These are phyloP conservation scores for Bruchidius siliquastri DNA, from an alignment of 2,888 invertebrate genomes.

Conservation along the genomic window DNA sequence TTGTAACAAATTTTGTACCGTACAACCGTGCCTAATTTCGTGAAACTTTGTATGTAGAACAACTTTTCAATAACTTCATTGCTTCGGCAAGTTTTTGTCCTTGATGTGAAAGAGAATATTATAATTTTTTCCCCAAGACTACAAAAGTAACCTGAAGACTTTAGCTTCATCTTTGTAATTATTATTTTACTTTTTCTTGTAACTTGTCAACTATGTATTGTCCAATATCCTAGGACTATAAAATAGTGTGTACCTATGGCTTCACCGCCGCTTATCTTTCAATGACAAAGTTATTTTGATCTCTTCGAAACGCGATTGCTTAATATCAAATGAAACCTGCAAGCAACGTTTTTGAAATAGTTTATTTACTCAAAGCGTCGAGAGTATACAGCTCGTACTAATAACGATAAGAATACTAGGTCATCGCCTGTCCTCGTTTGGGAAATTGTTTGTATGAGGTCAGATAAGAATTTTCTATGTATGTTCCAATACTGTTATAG, in stretches of 20 bases:
- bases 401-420: slow-evolving; percentile 16
- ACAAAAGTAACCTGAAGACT: no score
- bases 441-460: slow-evolving; percentile 2
- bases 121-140: no score
- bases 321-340: background rate
- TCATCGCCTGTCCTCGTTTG: slow-evolving; percentile 13
- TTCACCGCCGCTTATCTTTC: background rate
- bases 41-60: no score
- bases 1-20: no score
- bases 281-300: slow-evolving; percentile 2
- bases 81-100: no score
- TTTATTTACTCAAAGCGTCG: slow-evolving; percentile 9
- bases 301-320: slow-evolving; percentile 2
- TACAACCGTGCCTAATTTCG: no score
- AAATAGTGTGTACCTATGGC: background rate
- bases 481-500: background rate
- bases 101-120: no score
- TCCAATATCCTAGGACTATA: background rate
- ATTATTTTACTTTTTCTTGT: background rate
- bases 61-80: no score
- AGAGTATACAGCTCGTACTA: background rate
- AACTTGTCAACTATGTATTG: background rate
- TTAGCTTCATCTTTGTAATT: background rate
- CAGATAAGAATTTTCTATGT: background rate
- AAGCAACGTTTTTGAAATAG: slow-evolving; percentile 7